phyloP scores from a whole-genome alignment of 2,888 invertebrate species.

The Dolichomitus sp. region DNA sequence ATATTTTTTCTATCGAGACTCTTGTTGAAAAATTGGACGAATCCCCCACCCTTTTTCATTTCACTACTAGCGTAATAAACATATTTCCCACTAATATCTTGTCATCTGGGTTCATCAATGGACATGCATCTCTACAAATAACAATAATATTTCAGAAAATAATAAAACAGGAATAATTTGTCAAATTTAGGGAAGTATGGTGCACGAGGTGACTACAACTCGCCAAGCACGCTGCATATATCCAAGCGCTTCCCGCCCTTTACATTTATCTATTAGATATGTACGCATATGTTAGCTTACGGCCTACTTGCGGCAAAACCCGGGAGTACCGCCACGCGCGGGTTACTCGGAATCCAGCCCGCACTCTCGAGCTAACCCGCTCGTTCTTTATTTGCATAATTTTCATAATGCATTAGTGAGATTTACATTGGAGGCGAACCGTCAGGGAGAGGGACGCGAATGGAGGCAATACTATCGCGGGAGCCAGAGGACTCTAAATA shows the following conservation, averaged over 20 bases:
- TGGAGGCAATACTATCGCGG: conserved; percentile 61
- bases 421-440: conserved; percentile 75
- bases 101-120: too few relatives aligned
- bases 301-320: conserved; percentile 49
- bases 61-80: too few relatives aligned
- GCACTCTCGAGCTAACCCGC: conserved; percentile 48
- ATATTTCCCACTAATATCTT: too few relatives aligned
- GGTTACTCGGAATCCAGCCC: conserved; percentile 52
- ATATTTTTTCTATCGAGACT: too few relatives aligned
- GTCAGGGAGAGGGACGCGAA: conserved; percentile 38
- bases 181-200: too few relatives aligned
- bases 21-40: too few relatives aligned
- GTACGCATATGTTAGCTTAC: conserved; percentile 58
- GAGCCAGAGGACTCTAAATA: conserved; percentile 46
- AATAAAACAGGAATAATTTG: too few relatives aligned
- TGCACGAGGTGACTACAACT: too few relatives aligned
- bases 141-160: too few relatives aligned
- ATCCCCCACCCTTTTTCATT: too few relatives aligned
- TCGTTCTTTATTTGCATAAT: conserved; percentile 78
- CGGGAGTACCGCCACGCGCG: neutral
- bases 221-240: neutral
- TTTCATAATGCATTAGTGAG: conserved; percentile 80
- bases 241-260: conserved; percentile 20
- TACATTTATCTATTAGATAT: conserved; percentile 59
- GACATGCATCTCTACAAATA: too few relatives aligned